Base-by-base conservation (phyloP, 2,113 vertebrate genomes). In the Megaceryle torquata region DNA sequence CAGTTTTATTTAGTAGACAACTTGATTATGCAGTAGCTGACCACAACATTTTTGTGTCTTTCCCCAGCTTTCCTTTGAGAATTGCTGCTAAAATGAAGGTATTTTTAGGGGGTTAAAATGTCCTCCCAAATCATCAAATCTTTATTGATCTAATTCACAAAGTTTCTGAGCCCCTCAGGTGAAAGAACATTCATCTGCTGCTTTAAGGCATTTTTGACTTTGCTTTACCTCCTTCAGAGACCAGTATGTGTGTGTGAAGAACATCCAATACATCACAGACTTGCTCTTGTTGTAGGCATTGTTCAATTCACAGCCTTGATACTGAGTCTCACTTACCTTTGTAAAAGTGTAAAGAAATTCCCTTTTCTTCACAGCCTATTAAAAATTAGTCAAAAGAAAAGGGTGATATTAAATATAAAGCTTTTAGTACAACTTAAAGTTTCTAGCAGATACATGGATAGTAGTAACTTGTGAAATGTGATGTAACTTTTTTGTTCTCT, bases 21-120 rank as follows among this genome's bases (percentile, higher is more conserved):
- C 80, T 82, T 89, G 61, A 93, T 94, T 97, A 97, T 57, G 51
- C 65, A 83, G 59, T 79, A 90, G 61, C 70, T 91, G 84, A 92
- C 59, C 35, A 72, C 31, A 53, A 29, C 8, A 35, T 53, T 94
- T 96, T 86, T 82, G 25, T 11, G 93, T 90, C 61, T 59, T 91
- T 83, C n/a, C 21, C 20, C 26, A 76, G 18, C 15, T 75, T 87
- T 87, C 56, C 53, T 88, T 91, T 74, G 68, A 91, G 67, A 95
- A 86, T 57, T 71, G 35, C 12, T 74, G 18, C 24, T 95, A 88
- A 97, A 94, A 80, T 63, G 13, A 68, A 54, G n/a, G n/a, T 24
- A 37, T 74, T 91, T 95, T 95, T 76, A 89, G 56, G 83, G 43
- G 21, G 37, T 57, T 93, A 75, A 94, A 60, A 16, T 53, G 41